Percentiles rank a stretch among this genome's conserved stretches.
phyloP scores from a whole-genome alignment of 2,113 vertebrate genomes.

The Colaptes auratus region DNA sequence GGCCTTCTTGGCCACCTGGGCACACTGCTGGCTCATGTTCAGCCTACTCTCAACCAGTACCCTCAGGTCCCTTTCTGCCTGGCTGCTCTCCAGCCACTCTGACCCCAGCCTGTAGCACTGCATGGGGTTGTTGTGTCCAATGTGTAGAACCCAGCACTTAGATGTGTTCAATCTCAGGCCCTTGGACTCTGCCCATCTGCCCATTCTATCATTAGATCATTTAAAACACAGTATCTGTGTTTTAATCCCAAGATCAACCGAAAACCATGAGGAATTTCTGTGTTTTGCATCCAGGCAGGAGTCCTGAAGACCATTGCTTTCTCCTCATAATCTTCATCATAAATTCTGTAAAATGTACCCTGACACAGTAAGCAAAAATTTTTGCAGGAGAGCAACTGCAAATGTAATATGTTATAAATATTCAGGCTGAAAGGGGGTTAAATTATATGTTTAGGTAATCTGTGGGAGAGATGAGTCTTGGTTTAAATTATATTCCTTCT shows the following conservation, averaged over 20 bases:
- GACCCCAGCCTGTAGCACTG: no score
- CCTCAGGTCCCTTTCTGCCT: no score
- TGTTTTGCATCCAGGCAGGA: background rate
- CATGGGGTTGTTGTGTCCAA: no score
- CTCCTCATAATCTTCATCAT: background rate
- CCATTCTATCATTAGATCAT: background rate
- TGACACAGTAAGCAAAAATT: background rate
- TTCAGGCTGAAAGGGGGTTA: constrained; percentile 52
- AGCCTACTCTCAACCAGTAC: no score
- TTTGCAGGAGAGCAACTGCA: constrained; percentile 50
- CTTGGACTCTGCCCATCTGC: no score
- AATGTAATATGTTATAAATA: constrained; percentile 42
- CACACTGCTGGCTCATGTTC: no score
- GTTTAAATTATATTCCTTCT: background rate
- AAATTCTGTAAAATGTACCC: background rate
- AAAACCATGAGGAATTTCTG: background rate
- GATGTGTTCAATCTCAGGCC: no score
- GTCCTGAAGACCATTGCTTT: constrained; percentile 9
- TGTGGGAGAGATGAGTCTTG: constrained; percentile 13
- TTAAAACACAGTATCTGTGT: background rate
- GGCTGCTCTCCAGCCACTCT: no score
- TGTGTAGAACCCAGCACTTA: no score
- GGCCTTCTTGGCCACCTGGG: no score
- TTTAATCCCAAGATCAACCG: background rate
- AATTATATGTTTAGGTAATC: constrained; percentile 51